These are phyloP conservation scores for Sebastes trivittatus DNA, from an alignment of 2,797 vertebrate species.

Conservation along the genomic window DNA sequence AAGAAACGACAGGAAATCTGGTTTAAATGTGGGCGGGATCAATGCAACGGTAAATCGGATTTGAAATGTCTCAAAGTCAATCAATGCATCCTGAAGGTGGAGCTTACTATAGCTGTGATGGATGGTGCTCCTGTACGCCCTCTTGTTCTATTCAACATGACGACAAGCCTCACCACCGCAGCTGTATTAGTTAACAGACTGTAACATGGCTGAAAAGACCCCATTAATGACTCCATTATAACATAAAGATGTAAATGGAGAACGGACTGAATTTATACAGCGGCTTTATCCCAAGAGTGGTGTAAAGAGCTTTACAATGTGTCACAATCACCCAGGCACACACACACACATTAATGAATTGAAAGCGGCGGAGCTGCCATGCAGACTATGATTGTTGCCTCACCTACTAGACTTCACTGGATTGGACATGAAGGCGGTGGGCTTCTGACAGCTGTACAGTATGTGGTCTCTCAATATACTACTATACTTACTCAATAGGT, in stretches of 20 bases:
- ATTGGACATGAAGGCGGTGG: background rate
- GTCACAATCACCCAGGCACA: background rate
- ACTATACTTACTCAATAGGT: too few relatives aligned
- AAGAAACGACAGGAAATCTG: background rate
- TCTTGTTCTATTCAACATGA: constrained; percentile 19
- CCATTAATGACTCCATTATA: constrained; percentile 25
- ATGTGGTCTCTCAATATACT: background rate
- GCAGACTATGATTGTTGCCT: background rate
- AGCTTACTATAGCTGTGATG: constrained; percentile 14
- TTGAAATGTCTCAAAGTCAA: constrained; percentile 22
- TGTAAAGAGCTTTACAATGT: background rate
- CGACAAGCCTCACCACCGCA: constrained; percentile 13
- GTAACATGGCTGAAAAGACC: constrained; percentile 20
- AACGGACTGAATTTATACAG: background rate
- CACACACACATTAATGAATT: background rate
- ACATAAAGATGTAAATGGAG: constrained; percentile 8
- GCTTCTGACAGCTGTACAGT: background rate
- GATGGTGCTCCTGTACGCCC: background rate
- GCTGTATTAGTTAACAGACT: constrained; percentile 10
- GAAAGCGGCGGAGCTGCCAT: background rate
- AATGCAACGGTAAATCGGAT: constrained; percentile 22
- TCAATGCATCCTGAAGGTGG: constrained; percentile 23
- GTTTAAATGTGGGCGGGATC: constrained; percentile 30
- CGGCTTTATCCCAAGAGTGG: background rate
- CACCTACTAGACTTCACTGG: background rate